Evolutionary conservation across 2,888 invertebrate genomes (phyloP).

Genomic region (Tetranychus truncatus): DNA sequence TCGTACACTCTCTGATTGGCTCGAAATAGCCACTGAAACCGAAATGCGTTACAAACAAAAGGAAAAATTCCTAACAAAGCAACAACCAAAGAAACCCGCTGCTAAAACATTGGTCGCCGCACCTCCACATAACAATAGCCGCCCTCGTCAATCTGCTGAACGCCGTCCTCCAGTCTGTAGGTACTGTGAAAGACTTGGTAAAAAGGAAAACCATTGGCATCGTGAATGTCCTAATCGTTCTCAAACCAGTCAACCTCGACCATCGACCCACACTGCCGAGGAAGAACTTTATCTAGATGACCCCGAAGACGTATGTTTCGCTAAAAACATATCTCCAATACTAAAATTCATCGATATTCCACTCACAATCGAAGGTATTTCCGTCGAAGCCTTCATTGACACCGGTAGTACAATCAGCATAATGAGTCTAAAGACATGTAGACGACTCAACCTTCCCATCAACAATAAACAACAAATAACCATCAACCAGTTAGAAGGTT

Average conservation of each 20-base stretch:
- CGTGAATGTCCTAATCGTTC: not conserved
- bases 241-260: too few species aligned
- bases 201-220: constrained; percentile 5
- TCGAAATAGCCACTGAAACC: too few species aligned
- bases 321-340: not conserved
- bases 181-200: not conserved
- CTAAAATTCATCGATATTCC: not conserved
- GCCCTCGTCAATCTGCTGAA: not conserved
- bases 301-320: not conserved
- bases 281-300: not conserved
- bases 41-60: too few species aligned
- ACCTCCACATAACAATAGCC: too few species aligned
- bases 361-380: not conserved
- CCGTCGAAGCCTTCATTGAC: constrained; percentile 10
- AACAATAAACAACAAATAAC: too few species aligned
- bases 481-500: too few species aligned
- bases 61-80: too few species aligned
- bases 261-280: too few species aligned
- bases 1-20: too few species aligned
- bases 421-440: not conserved
- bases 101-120: too few species aligned
- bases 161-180: not conserved
- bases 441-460: too few species aligned
- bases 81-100: too few species aligned
- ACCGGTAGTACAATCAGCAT: constrained; percentile 8